Conservation (phyloP, 2,888 invertebrate genomes). For the Leptinotarsa haldemani region DNA sequence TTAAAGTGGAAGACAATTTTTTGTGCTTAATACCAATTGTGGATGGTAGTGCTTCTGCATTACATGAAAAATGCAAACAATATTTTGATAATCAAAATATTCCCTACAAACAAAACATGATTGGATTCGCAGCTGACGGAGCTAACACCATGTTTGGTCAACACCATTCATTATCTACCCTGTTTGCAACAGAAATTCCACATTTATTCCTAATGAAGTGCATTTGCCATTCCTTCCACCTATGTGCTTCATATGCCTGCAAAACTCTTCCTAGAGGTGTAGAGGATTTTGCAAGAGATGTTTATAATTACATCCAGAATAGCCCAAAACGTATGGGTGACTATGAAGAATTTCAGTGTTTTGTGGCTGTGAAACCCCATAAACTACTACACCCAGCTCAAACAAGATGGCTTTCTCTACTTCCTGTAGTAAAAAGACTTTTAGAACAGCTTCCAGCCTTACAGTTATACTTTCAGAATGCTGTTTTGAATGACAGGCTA, state of each 20-base stretch:
- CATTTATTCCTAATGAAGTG: neutral
- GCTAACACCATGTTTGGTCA: neutral
- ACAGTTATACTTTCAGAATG: constrained; percentile 1
- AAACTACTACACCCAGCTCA: neutral
- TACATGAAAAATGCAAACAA: neutral
- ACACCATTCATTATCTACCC: neutral
- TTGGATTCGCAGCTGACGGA: neutral
- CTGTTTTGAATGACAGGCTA: constrained; percentile 4
- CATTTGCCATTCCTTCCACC: neutral
- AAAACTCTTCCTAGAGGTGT: neutral
- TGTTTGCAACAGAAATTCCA: neutral
- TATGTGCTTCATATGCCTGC: neutral
- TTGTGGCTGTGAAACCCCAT: neutral
- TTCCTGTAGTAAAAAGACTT: neutral
- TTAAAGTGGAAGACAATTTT: neutral
- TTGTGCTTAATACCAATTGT: neutral
- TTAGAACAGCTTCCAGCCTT: neutral
- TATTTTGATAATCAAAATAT: neutral
- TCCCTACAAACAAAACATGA: neutral
- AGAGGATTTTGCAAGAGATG: neutral
- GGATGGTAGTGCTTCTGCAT: neutral
- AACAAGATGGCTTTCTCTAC: neutral
- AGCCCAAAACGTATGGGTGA: neutral
- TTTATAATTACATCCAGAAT: neutral
- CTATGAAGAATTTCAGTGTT: neutral